phyloP scores from a whole-genome alignment of 2,888 invertebrate genomes.

The Dioctria linearis region DNA sequence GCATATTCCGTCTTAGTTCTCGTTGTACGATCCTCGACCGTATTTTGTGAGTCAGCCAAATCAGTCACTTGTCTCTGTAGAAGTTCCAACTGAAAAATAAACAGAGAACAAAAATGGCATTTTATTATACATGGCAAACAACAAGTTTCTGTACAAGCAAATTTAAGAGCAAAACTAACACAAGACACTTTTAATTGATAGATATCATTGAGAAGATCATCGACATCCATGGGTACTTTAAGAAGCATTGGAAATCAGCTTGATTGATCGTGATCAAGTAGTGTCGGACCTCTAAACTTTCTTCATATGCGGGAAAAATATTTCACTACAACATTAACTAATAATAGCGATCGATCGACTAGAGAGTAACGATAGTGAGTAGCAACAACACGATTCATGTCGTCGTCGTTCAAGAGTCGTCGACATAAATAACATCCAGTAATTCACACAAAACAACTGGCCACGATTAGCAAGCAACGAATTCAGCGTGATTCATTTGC shows the following conservation, averaged over 20 bases:
- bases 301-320: background rate
- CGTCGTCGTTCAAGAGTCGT: too few relatives aligned
- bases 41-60: constrained; percentile 89
- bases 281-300: constrained; percentile 4
- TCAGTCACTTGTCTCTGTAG: constrained; percentile 94
- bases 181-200: constrained; percentile 68
- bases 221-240: constrained; percentile 67
- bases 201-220: constrained; percentile 69
- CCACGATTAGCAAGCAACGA: constrained; percentile 8
- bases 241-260: constrained; percentile 31
- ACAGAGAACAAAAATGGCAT: constrained; percentile 53
- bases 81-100: constrained; percentile 82
- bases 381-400: too few relatives aligned
- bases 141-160: constrained; percentile 60
- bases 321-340: background rate
- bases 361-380: too few relatives aligned
- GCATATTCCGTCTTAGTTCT: constrained; percentile 95
- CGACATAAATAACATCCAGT: too few relatives aligned
- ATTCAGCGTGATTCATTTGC: constrained; percentile 31
- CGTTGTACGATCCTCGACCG: constrained; percentile 90
- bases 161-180: constrained; percentile 65
- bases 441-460: constrained; percentile 10
- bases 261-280: constrained; percentile 14
- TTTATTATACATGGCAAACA: constrained; percentile 54
- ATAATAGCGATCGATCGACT: too few relatives aligned